Percentiles rank a stretch among this genome's conserved stretches.
Evolutionary conservation across 2,888 invertebrate species (phyloP).

Genomic region (Gerris lacustris): DNA sequence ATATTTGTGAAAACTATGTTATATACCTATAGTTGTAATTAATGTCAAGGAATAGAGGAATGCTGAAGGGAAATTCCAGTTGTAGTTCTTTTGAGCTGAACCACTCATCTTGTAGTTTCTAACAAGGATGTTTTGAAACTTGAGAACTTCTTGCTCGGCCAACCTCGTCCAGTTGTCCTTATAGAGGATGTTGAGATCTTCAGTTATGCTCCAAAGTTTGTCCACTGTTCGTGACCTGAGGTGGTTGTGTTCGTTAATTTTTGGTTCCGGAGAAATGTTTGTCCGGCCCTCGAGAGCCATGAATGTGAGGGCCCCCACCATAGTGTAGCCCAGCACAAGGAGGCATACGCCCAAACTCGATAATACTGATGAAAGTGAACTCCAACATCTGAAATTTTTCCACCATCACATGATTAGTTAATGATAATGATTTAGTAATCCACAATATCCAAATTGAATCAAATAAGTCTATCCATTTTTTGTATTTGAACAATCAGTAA

Average conservation of each 20-base stretch:
- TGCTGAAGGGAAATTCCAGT: constrained; percentile 85
- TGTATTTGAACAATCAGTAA: no score
- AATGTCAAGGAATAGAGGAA: constrained; percentile 86
- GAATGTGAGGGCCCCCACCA: constrained; percentile 84
- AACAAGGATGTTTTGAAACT: constrained; percentile 55
- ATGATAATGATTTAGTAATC: no score
- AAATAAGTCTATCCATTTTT: no score
- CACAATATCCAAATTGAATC: no score
- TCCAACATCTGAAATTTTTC: constrained; percentile 31
- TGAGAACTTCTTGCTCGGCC: constrained; percentile 74
- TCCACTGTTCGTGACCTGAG: constrained; percentile 52
- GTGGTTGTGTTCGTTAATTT: constrained; percentile 24
- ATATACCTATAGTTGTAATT: constrained; percentile 83
- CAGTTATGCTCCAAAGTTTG: constrained; percentile 72
- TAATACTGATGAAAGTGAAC: constrained; percentile 49
- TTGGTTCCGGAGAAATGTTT: constrained; percentile 16
- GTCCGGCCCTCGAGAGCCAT: constrained; percentile 62
- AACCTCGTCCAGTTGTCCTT: constrained; percentile 83
- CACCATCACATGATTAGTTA: no score
- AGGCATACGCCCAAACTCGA: constrained; percentile 71
- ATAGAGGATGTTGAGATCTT: constrained; percentile 76
- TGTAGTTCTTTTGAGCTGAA: constrained; percentile 45
- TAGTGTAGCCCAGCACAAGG: constrained; percentile 79
- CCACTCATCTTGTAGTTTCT: constrained; percentile 38
- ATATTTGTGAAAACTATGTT: not conserved